Evolutionary conservation across 1,140 invertebrate species (phyloP), one percentile per base, ranked within the genome.

Genomic region (Hestina assimilis): DNA sequence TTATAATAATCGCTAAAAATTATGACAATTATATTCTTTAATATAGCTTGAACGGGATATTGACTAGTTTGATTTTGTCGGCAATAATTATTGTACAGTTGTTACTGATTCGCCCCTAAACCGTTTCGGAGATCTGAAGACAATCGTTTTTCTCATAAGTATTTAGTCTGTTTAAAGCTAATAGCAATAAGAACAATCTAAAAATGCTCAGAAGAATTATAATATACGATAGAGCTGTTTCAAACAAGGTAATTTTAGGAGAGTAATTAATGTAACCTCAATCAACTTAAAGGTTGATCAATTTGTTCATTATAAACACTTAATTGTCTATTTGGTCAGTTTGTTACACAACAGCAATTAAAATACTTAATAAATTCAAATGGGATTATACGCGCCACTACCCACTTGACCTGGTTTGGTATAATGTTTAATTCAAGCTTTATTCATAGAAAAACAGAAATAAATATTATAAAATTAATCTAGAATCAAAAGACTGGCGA

Each of bases 331-430:
- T 43, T 51, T 59, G 17, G 42, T 9, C 45, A 45, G 26, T 59
- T 59, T 11, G 19, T 58, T 43, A 51, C 40, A n/a, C 24, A 43
- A 59, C 48, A 29, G 29, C 41, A 38, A 40, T 46, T 45, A 45
- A 21, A 45, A 52, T 52, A 43, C 40, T 19, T 21, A 56, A 52
- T 54, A 41, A 40, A 50, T 62, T 45, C 19, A 29, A 62, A 62
- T 52, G 53, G 15, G 41, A 62, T 54, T 54, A 42, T 35, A 60
- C 50, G 59, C 47, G 29, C 50, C 40, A 62, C 4, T 50, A 45
- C 24, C 14, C n/a, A 35, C 14, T 48, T 48, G 31, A 21, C 35
- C 26, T 48, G 19, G 17, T 31, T 57, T 7, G 5, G 26, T 47
- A 47, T 9, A 47, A 12, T 8, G 24, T 24, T 43, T n/a, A 35